Evolutionary conservation across 2,888 invertebrate species (phyloP).

Genomic region (Machimus rusticus): DNA sequence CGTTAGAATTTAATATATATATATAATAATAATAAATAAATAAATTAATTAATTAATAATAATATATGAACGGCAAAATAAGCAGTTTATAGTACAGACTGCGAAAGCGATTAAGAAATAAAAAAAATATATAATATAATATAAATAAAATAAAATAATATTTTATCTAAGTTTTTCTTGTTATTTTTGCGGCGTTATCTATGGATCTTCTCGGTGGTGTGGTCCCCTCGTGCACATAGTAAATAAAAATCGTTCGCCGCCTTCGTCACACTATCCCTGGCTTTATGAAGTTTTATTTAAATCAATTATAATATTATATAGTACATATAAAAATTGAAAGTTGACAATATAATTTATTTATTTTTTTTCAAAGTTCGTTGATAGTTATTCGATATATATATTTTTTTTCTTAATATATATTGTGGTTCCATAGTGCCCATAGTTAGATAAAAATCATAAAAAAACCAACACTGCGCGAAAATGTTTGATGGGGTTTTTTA

Average conservation of each 20-base stretch:
- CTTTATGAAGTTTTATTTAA: conserved; percentile 24
- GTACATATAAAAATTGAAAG: not conserved
- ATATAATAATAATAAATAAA: not conserved
- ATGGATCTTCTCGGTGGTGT: not conserved
- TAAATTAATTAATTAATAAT: not conserved
- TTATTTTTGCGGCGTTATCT: not conserved
- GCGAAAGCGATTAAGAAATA: not conserved
- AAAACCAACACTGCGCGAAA: not conserved
- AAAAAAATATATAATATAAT: not conserved
- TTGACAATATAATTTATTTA: not conserved
- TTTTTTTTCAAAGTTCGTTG: not conserved
- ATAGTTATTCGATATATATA: not conserved
- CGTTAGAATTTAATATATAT: conserved; percentile 7
- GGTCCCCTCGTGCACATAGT: not conserved
- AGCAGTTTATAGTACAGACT: not conserved
- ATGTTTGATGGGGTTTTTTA: not conserved
- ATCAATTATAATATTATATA: not conserved
- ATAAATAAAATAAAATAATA: not conserved
- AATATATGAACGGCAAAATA: not conserved
- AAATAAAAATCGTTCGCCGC: not conserved
- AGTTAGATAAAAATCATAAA: not conserved
- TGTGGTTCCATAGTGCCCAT: conserved; percentile 1
- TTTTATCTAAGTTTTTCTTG: not conserved
- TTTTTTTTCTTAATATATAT: not conserved
- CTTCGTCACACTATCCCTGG: not conserved